Evolutionary conservation across 2,888 invertebrate species (phyloP).

Genomic region (Hetaerina titia): DNA sequence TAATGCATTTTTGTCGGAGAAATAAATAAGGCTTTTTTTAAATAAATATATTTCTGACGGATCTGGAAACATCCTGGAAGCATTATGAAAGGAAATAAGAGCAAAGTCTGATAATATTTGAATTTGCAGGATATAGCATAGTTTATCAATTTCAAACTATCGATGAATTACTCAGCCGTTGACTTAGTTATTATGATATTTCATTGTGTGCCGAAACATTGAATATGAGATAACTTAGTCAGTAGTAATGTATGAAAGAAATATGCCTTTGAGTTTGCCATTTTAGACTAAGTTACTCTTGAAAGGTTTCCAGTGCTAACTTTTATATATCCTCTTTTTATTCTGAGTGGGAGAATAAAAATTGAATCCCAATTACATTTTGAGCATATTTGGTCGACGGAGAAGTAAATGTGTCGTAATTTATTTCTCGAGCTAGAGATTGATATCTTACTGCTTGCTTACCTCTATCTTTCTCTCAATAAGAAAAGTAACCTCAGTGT

Average conservation of each 20-base stretch:
- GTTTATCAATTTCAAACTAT: background rate
- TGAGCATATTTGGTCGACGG: no score
- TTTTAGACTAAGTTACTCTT: background rate
- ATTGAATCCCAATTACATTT: no score
- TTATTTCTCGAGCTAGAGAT: no score
- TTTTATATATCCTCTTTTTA: background rate
- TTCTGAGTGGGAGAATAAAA: background rate
- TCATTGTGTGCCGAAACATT: background rate
- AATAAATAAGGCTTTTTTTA: background rate
- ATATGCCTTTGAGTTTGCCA: background rate
- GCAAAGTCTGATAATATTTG: background rate
- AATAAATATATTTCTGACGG: background rate
- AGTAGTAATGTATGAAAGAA: background rate
- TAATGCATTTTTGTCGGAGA: constrained; percentile 25
- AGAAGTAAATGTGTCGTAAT: no score
- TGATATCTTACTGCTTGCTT: no score
- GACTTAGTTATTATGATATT: background rate
- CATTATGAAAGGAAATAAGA: background rate
- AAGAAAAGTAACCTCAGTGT: no score
- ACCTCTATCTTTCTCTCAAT: no score
- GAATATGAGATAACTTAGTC: background rate
- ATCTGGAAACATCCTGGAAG: background rate
- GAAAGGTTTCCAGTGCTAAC: background rate
- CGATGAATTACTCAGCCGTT: background rate
- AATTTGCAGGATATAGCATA: background rate